Evolutionary conservation across 2,888 invertebrate species (phyloP), one percentile per base, ranked within the genome.

Genomic region (Agrypnus murinus): DNA sequence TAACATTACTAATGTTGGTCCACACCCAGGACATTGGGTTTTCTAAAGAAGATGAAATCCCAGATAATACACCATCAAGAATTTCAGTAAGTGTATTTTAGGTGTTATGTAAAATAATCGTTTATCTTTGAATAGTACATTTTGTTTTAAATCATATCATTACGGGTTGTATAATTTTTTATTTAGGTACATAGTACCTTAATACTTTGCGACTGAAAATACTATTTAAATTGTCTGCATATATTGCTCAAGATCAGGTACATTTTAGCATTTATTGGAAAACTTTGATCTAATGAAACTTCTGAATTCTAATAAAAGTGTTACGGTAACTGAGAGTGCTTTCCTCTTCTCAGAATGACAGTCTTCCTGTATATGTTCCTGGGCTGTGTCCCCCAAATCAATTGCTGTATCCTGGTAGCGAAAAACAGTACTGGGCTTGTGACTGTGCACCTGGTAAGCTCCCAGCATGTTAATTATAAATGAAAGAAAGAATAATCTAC

Each of bases 371-470:
- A 0, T 89, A 84, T 73, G 84, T 88, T 25, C 91, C 91, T 0
- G 86, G 87, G 0, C 85, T 84, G 77, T 93, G 93, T 79, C 87
- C 89, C 0, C 85, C 86, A 45, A 90, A 91, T 80, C 91, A 93
- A 84, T 81, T 91, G 0, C 87, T 89, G 6, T 93, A 92, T 81
- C 92, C 92, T 0, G 92, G 92, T 1, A 89, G 90, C 75, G 89
- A 90, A 75, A 86, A 84, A 57, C 88, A 89, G 71, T 90, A 90
- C 74, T 92, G 91, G 91, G 88, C 91, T 60, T 90, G 90, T 74
- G 90, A 90, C 74, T 90, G 90, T 76, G 86, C 87, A 69, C 88
- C 89, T 77, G 87, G 90, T 89, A 83, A 83, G 73, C 75, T 9
- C n/a, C n/a, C n/a, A n/a, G 10, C 43, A 43, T 34, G n/a, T n/a